Conservation (phyloP, 2,797 vertebrate genomes). For the Rousettus madagascariensis region DNA sequence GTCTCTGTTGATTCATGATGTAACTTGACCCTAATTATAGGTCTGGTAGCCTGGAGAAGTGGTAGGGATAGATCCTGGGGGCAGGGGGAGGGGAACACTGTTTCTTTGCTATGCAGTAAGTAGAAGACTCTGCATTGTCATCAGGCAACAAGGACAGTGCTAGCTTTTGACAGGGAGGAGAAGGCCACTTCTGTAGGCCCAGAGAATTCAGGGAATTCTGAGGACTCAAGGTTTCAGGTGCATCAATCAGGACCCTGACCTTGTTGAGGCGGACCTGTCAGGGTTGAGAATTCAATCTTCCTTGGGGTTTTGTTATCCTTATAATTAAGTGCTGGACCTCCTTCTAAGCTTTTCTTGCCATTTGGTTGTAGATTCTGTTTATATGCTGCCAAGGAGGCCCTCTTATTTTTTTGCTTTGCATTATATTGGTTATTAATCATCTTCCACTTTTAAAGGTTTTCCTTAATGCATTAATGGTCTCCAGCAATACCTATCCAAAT, state of each 20-base stretch:
- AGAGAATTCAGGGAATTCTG: background rate
- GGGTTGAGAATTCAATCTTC: background rate
- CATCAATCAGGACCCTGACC: background rate
- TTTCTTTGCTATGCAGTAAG: background rate
- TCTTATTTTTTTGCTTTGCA: background rate
- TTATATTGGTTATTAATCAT: background rate
- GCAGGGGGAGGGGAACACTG: background rate
- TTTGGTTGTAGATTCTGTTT: background rate
- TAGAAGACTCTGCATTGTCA: background rate
- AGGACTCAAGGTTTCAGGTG: background rate
- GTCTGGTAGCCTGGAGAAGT: background rate
- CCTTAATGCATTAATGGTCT: conserved; percentile 1
- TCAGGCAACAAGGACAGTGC: background rate
- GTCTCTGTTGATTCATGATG: background rate
- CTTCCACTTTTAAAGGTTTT: background rate
- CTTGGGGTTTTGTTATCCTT: background rate
- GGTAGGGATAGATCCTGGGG: background rate
- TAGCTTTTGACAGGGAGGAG: background rate
- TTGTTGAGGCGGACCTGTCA: background rate
- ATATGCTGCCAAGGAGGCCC: background rate
- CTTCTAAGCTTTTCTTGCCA: background rate
- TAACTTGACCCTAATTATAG: background rate
- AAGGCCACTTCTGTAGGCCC: background rate
- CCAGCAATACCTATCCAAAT: background rate
- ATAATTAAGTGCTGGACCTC: background rate